Evolutionary conservation across 2,797 vertebrate genomes (phyloP).

Genomic region (Ficedula albicollis): DNA sequence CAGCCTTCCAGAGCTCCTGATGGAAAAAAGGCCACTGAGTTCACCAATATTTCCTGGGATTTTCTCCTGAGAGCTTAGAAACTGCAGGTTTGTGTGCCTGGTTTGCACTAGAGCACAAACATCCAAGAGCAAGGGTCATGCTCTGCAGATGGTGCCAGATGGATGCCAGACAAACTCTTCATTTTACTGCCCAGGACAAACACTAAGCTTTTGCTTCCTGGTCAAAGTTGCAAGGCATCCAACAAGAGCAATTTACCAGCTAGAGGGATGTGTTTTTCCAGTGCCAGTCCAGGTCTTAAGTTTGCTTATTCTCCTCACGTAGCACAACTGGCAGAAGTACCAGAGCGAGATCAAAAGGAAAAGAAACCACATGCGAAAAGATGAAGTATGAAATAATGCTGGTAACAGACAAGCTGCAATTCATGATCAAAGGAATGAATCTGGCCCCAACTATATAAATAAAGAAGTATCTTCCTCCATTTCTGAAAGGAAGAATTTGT

Average conservation of each 20-base stretch:
- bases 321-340: slow-evolving; percentile 33
- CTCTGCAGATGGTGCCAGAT: not conserved
- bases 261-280: not conserved
- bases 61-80: not conserved
- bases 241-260: not conserved
- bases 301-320: slow-evolving; percentile 38
- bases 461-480: not conserved
- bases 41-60: not conserved
- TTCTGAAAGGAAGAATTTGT: slow-evolving; percentile 19
- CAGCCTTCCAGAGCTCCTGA: not conserved
- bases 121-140: not conserved
- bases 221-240: not conserved
- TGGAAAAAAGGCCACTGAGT: not conserved
- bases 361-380: slow-evolving; percentile 20
- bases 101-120: not conserved
- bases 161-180: not conserved
- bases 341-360: slow-evolving; percentile 56
- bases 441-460: slow-evolving; percentile 4
- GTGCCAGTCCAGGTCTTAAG: not conserved
- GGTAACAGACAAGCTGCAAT: slow-evolving; percentile 40
- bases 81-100: not conserved
- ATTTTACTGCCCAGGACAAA: not conserved
- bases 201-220: not conserved
- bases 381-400: slow-evolving; percentile 47
- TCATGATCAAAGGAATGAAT: slow-evolving; percentile 51